Conservation (phyloP, 2,888 invertebrate genomes). For the Elgonia sp. region DNA sequence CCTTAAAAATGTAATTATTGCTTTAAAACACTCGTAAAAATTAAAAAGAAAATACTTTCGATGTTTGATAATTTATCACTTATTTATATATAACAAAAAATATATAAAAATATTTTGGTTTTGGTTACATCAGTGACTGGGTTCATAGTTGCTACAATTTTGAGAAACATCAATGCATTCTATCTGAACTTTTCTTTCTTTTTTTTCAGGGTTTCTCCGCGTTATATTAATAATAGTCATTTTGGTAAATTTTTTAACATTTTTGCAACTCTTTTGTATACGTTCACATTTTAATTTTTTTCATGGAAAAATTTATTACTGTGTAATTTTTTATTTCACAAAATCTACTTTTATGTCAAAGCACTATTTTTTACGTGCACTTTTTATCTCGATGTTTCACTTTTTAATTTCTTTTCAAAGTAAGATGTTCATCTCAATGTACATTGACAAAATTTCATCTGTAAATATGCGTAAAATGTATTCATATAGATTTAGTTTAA, state of each 20-base stretch:
- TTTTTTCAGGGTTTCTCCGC: not conserved
- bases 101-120: no score
- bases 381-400: not conserved
- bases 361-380: conserved; percentile 19
- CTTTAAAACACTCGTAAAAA: no score
- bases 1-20: no score
- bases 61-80: no score
- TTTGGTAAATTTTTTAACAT: no score
- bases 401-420: not conserved
- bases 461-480: not conserved
- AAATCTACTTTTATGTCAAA: not conserved
- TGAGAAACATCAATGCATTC: not conserved
- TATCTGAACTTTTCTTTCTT: not conserved
- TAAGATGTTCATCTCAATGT: not conserved
- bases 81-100: no score
- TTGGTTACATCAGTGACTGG: conserved; percentile 8
- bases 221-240: conserved; percentile 2
- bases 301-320: not conserved
- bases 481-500: not conserved
- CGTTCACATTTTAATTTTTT: not conserved
- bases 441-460: not conserved
- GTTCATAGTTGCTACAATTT: conserved; percentile 27
- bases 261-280: not conserved
- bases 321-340: not conserved
- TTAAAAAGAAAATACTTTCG: no score